Conservation (phyloP, 64 coral and sea anemone genomes). For the Porites lutea region DNA sequence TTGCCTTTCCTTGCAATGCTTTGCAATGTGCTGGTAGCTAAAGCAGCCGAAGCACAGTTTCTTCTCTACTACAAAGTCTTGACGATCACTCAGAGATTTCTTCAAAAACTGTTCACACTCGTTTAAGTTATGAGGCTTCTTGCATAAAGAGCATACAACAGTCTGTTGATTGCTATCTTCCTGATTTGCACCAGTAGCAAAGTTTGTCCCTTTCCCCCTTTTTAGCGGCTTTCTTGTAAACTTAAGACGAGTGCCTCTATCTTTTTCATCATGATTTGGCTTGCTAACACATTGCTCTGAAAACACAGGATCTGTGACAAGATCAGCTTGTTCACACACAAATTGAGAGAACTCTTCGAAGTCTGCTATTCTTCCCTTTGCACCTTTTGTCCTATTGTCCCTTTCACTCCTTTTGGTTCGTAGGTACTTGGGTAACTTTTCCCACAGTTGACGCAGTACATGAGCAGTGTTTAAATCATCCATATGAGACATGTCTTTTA, state of each 20-base stretch:
- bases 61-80: constrained; percentile 50
- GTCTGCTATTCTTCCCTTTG: constrained; percentile 52
- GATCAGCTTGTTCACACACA: constrained; percentile 68
- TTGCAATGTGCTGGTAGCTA: constrained; percentile 49
- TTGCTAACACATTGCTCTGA: constrained; percentile 18
- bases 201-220: constrained; percentile 25
- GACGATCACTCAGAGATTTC: constrained; percentile 6
- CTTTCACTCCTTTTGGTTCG: constrained; percentile 67
- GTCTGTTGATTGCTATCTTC: neutral
- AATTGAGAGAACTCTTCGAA: constrained; percentile 77
- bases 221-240: neutral
- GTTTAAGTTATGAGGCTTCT: constrained; percentile 41
- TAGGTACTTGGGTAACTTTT: constrained; percentile 61
- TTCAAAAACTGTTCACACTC: constrained; percentile 35
- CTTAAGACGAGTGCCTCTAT: neutral
- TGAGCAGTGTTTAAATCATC: constrained; percentile 65
- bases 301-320: constrained; percentile 70
- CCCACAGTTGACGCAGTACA: constrained; percentile 69
- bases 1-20: constrained; percentile 39
- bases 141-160: neutral
- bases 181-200: neutral
- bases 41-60: constrained; percentile 52
- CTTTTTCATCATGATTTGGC: constrained; percentile 23
- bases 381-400: constrained; percentile 33
- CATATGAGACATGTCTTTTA: constrained; percentile 47